Evolutionary conservation across 2,888 invertebrate species (phyloP).

Genomic region (Chydorus sphaericus): DNA sequence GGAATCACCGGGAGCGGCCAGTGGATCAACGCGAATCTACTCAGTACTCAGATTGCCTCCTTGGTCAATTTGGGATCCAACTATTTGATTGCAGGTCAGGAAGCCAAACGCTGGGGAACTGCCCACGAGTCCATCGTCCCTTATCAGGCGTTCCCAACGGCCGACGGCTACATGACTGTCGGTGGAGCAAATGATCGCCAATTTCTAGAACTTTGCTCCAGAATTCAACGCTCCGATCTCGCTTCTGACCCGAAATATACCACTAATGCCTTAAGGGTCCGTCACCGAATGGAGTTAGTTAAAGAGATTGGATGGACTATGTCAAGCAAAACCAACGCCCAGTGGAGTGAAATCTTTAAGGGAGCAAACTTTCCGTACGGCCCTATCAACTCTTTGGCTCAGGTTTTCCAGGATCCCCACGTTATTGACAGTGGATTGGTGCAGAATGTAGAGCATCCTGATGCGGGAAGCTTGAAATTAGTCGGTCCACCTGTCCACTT

Average conservation of each 20-base stretch:
- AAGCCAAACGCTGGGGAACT: slow-evolving; percentile 74
- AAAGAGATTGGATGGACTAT: slow-evolving; percentile 43
- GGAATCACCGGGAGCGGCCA: slow-evolving; percentile 67
- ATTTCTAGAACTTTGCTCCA: slow-evolving; percentile 53
- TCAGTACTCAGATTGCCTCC: slow-evolving; percentile 79
- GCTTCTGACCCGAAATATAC: slow-evolving; percentile 44
- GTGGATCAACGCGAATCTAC: slow-evolving; percentile 82
- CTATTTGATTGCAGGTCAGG: slow-evolving; percentile 69
- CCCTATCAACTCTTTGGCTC: slow-evolving; percentile 69
- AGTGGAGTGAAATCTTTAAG: slow-evolving; percentile 59
- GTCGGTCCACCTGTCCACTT: slow-evolving; percentile 78
- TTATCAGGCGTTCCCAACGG: slow-evolving; percentile 74
- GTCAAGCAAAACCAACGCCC: slow-evolving; percentile 47
- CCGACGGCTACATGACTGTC: slow-evolving; percentile 67
- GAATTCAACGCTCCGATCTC: slow-evolving; percentile 45
- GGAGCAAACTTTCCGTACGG: slow-evolving; percentile 71
- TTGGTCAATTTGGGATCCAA: slow-evolving; percentile 80
- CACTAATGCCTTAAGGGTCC: slow-evolving; percentile 58
- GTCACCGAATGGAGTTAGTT: slow-evolving; percentile 54
- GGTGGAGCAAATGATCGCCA: slow-evolving; percentile 75
- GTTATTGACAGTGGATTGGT: slow-evolving; percentile 52
- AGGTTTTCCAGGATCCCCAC: slow-evolving; percentile 80
- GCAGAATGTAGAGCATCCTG: slow-evolving; percentile 51
- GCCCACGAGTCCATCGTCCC: slow-evolving; percentile 89
- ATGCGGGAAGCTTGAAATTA: slow-evolving; percentile 51